Conservation (phyloP, 1,140 invertebrate genomes). For the Brachionus sp. region DNA sequence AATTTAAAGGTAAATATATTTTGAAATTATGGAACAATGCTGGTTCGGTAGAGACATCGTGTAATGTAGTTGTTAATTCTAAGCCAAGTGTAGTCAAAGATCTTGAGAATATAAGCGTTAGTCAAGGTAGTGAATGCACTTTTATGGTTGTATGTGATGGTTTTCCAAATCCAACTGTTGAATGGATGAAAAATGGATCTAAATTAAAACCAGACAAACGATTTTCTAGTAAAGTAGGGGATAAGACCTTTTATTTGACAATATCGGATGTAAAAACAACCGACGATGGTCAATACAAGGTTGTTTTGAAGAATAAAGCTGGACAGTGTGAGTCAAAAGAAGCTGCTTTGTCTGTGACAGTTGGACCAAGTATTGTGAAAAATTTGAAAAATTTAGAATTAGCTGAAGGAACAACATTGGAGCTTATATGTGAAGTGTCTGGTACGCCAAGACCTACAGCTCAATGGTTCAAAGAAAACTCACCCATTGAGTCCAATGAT, state of each 20-base stretch:
- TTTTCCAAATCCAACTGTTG: constrained; percentile 44
- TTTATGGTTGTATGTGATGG: constrained; percentile 47
- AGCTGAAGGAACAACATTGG: background rate
- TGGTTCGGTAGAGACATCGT: constrained; percentile 24
- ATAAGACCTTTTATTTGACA: constrained; percentile 24
- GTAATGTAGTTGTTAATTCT: constrained; percentile 7
- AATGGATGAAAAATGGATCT: constrained; percentile 40
- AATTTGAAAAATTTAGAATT: constrained; percentile 35
- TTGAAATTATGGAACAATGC: constrained; percentile 40
- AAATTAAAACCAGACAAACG: constrained; percentile 30
- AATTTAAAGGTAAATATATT: constrained; percentile 2
- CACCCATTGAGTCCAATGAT: constrained; percentile 57
- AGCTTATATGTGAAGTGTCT: constrained; percentile 63
- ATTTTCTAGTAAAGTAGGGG: background rate
- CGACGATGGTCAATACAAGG: constrained; percentile 30
- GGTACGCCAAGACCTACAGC: constrained; percentile 86
- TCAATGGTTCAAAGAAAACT: constrained; percentile 77
- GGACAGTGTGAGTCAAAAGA: constrained; percentile 7
- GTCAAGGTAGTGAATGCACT: constrained; percentile 40
- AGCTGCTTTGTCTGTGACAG: background rate
- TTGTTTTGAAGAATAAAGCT: constrained; percentile 41
- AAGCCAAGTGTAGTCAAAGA: constrained; percentile 11
- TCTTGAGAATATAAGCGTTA: background rate
- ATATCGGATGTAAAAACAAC: background rate
- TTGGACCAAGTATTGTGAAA: constrained; percentile 36